A percentile compares a stretch with the other conserved stretches of the same genome.
Evolutionary conservation across 64 coral and sea anemone genomes (phyloP).

Genomic region (Montipora foliosa): DNA sequence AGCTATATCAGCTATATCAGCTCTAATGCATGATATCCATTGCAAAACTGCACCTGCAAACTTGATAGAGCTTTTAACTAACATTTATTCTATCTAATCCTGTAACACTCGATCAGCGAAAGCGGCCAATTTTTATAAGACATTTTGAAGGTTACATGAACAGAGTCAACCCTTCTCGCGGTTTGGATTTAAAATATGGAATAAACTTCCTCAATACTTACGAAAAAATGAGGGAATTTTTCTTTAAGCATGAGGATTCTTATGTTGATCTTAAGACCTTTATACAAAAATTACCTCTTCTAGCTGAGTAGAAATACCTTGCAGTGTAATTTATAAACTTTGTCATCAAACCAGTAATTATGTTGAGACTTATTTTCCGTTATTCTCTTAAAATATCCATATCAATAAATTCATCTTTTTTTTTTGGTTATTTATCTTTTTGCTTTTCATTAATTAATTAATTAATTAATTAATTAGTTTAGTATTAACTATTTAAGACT

Average conservation of each 20-base stretch:
- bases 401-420: not conserved
- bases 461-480: too few species aligned
- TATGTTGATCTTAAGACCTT: not conserved
- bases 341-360: not conserved
- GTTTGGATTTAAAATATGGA: slow-evolving; percentile 19
- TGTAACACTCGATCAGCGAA: slow-evolving; percentile 26
- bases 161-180: not conserved
- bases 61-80: not conserved
- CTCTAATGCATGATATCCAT: slow-evolving; percentile 5
- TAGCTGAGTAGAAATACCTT: not conserved
- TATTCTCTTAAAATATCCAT: not conserved
- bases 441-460: too few species aligned
- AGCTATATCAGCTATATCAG: not conserved
- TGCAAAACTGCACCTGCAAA: not conserved
- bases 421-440: not conserved
- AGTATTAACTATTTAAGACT: not conserved
- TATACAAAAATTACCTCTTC: not conserved
- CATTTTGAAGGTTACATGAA: not conserved
- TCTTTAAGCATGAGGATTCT: not conserved
- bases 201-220: not conserved
- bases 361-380: not conserved
- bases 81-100: not conserved
- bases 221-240: too few species aligned
- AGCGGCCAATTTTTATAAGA: not conserved
- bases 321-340: not conserved